Conservation (phyloP, 2,113 vertebrate genomes). For the Cyanistes caeruleus region DNA sequence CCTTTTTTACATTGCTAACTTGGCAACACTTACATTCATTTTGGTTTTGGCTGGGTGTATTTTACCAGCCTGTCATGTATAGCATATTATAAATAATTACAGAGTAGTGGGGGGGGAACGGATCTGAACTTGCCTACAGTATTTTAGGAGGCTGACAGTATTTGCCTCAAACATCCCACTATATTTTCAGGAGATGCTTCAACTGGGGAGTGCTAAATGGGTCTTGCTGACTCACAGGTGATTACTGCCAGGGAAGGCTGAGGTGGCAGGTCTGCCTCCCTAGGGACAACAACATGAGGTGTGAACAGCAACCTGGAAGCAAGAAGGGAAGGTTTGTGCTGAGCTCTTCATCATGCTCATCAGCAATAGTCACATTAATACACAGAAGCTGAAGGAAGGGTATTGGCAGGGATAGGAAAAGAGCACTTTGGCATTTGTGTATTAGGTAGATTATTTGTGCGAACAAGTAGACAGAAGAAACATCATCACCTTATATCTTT, state of each 20-base stretch:
- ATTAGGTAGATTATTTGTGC: neutral
- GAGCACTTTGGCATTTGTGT: neutral
- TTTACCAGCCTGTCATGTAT: slow-evolving; percentile 9
- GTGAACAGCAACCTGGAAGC: neutral
- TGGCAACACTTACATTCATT: neutral
- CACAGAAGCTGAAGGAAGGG: neutral
- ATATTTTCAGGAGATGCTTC: slow-evolving; percentile 21
- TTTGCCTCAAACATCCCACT: slow-evolving; percentile 43
- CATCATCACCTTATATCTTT: neutral
- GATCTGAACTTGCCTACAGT: slow-evolving; percentile 29
- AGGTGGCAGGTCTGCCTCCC: neutral
- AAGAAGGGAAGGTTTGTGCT: neutral
- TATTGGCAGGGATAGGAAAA: neutral
- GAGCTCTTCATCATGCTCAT: neutral
- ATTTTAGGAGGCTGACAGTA: slow-evolving; percentile 42
- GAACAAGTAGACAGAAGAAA: neutral
- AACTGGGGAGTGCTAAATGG: neutral
- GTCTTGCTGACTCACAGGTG: slow-evolving; percentile 33
- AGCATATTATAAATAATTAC: slow-evolving; percentile 34
- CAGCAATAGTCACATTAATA: neutral
- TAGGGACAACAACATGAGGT: neutral
- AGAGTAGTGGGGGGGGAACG: neutral
- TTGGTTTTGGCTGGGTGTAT: neutral
- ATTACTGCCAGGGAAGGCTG: slow-evolving; percentile 5
- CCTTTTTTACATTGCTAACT: neutral